Evolutionary conservation across 30 jellyfish, hydroid and myxozoan genomes (phyloP).

Genomic region (Aurelia sp.): DNA sequence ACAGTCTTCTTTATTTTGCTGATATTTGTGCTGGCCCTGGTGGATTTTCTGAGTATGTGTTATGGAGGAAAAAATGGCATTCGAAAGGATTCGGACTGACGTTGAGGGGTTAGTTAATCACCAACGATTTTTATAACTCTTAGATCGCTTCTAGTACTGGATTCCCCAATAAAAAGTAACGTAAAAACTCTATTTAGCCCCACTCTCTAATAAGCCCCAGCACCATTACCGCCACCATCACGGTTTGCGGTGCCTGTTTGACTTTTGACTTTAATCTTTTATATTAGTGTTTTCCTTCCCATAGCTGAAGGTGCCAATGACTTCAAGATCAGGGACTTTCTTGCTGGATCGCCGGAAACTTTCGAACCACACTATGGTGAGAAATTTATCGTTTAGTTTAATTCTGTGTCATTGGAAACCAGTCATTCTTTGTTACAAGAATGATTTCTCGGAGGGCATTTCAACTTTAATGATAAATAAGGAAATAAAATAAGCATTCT

Average conservation of each 20-base stretch:
- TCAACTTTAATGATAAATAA: too few relatives aligned
- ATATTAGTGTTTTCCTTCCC: neutral
- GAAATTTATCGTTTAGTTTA: neutral
- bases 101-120: conserved; percentile 39
- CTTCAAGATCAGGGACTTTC: conserved; percentile 81
- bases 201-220: too few relatives aligned
- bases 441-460: too few relatives aligned
- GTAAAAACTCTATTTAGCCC: too few relatives aligned
- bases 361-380: conserved; percentile 95
- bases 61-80: conserved; percentile 96
- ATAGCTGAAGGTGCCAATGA: conserved; percentile 96
- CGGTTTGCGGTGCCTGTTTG: too few relatives aligned
- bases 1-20: conserved; percentile 87
- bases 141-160: too few relatives aligned
- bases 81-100: conserved; percentile 97
- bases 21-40: conserved; percentile 99
- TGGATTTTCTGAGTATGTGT: conserved; percentile 95
- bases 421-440: neutral
- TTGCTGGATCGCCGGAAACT: conserved; percentile 98
- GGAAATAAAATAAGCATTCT: too few relatives aligned
- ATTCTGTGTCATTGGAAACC: neutral
- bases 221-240: too few relatives aligned
- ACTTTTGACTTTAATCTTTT: too few relatives aligned
- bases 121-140: too few relatives aligned
- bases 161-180: too few relatives aligned